Conservation (phyloP, 2,888 invertebrate species). For the Ectemnius cavifrons region DNA sequence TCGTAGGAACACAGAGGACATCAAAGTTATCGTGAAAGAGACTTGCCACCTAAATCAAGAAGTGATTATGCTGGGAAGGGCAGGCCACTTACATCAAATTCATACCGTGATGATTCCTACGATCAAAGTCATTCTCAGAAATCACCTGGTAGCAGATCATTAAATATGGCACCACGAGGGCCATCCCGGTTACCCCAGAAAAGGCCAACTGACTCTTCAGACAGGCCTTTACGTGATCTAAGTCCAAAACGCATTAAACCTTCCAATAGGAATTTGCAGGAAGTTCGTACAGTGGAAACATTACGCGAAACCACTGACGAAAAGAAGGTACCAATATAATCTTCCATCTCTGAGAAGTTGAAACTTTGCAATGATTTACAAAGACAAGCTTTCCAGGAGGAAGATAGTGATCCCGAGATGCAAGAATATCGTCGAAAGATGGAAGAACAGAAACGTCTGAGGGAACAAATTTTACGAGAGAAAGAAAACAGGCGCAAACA, state of each 20-base stretch:
- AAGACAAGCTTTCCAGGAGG: constrained; percentile 54
- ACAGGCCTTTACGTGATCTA: constrained; percentile 59
- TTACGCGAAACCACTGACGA: constrained; percentile 46
- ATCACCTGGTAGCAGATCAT: constrained; percentile 46
- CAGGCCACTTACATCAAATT: constrained; percentile 55
- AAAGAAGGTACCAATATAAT: constrained; percentile 59
- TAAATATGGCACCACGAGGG: constrained; percentile 41
- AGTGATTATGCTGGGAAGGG: constrained; percentile 60
- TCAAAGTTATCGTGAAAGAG: constrained; percentile 69
- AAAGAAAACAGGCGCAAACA: constrained; percentile 78
- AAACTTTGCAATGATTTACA: background rate
- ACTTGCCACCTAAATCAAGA: constrained; percentile 62
- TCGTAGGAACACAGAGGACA: constrained; percentile 65
- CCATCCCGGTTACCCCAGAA: constrained; percentile 55
- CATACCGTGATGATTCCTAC: constrained; percentile 62
- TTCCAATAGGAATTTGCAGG: constrained; percentile 68
- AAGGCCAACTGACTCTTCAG: constrained; percentile 49
- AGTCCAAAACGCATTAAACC: constrained; percentile 68
- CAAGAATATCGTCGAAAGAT: constrained; percentile 78
- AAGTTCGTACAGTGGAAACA: constrained; percentile 68
- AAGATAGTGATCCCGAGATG: constrained; percentile 77
- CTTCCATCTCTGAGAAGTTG: background rate
- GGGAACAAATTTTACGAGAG: constrained; percentile 77
- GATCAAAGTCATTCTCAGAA: constrained; percentile 62
- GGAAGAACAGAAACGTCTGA: constrained; percentile 78